Evolutionary conservation across 2,113 vertebrate species (phyloP), one percentile per base, ranked within the genome.

Genomic region (Passer montanus): DNA sequence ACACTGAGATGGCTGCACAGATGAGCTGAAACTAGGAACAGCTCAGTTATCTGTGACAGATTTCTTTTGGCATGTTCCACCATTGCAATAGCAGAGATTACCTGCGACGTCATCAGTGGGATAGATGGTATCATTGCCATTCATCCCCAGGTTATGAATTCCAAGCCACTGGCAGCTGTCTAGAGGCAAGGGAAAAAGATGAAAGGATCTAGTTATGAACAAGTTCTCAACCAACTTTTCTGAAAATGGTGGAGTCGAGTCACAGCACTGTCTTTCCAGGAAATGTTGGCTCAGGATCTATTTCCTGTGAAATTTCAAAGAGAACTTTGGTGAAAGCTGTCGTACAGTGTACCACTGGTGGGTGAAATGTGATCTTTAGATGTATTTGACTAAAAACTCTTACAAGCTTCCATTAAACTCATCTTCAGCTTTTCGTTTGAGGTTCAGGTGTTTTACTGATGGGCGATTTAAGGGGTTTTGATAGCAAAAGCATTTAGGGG

Each of bases 331-430:
- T 52, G 24, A 84, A 39, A 77, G 33, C 31, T 58, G 12, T 70
- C 0, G 0, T 43, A 37, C 17, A 16, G n/a, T 49, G 28, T 56
- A 37, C 37, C n/a, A 18, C 43, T 49, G 28, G 15, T 60, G 20
- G 49, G 31, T 0, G 0, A 76, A 77, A 84, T 33, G 8, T 46
- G 20, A 55, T 60, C 26, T 76, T 66, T 21, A 56, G n/a, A 53
- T 47, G 17, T 78, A 35, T 50, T 70, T 75, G 27, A 55, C 58
- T 6, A 43, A 72, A 81, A 64, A 0, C 41, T 27, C 24, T 62
- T 62, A 72, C 66, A 64, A 68, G 24, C 56, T 91, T 84, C 49
- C 37, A 3, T 62, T 74, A 81, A 70, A 78, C 19, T 49, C 7
- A 30, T 33, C 13, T 59, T 63, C 17, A 60, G 24, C 9, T 33